These are phyloP conservation scores for Malthinus seriepunctatus DNA, from an alignment of 2,888 invertebrate species.

Conservation along the genomic window DNA sequence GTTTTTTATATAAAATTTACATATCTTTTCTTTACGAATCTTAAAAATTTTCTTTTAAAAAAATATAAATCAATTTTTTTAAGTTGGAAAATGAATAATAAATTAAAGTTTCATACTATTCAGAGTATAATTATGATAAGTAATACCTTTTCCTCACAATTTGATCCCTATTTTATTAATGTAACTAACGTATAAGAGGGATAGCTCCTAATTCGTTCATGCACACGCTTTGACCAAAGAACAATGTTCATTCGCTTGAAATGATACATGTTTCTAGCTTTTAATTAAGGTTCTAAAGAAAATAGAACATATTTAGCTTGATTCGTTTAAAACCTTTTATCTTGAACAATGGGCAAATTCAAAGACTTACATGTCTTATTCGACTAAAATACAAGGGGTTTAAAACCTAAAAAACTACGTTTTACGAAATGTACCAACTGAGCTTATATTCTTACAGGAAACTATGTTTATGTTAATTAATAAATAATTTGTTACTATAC, in stretches of 20 bases:
- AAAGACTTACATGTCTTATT: slow-evolving; percentile 5
- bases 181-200: slow-evolving; percentile 35
- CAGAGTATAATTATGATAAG: slow-evolving; percentile 7
- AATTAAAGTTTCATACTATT: background rate
- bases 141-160: slow-evolving; percentile 12
- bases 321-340: slow-evolving; percentile 20
- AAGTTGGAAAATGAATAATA: background rate
- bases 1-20: slow-evolving; percentile 42
- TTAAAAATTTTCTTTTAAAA: slow-evolving; percentile 14
- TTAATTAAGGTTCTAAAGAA: slow-evolving; percentile 47
- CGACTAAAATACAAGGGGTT: background rate
- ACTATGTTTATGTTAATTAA: too few relatives aligned
- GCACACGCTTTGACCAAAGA: slow-evolving; percentile 48
- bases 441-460: too few relatives aligned
- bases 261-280: slow-evolving; percentile 48
- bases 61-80: background rate
- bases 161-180: slow-evolving; percentile 38
- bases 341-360: background rate
- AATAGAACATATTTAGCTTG: slow-evolving; percentile 40
- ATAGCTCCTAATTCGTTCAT: slow-evolving; percentile 48
- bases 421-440: too few relatives aligned
- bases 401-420: too few relatives aligned
- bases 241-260: slow-evolving; percentile 44
- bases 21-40: slow-evolving; percentile 31
- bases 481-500: too few relatives aligned